Base-by-base conservation (phyloP, 2,797 vertebrate species). In the Rhinophrynus dorsalis region DNA sequence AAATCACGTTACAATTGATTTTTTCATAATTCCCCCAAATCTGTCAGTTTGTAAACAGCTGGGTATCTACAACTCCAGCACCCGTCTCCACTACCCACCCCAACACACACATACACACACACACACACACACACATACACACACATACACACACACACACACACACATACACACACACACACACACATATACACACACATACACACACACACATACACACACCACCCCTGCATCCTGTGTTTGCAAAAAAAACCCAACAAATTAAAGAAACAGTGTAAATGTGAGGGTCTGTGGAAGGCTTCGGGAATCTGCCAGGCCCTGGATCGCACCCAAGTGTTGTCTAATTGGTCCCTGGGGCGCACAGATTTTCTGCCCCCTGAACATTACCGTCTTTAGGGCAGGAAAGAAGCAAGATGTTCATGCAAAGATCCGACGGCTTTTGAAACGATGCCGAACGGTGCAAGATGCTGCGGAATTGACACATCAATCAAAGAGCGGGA, bases 341-440 rank as follows among this genome's bases (percentile, higher is more conserved):
- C 72, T 86, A 87, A 87, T 85, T 85, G 79, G 81, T 71, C 83
- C 67, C 79, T 0, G 2, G 83, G 74, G 82, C 72, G 1, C 26
- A 1, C 45, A 58, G 58, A 35, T 83, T 81, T 75, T 74, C 70
- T 66, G 74, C 76, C 81, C 78, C 83, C 70, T 74, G 74, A 74
- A 77, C 65, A 61, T 37, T 67, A 74, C 63, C 35, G 62, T 57
- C 61, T 55, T 73, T 69, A n/a, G 33, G 0, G 5, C 17, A 8
- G 18, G 20, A 42, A 27, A 40, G 32, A 54, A 32, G 7, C 54
- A 52, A 64, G 66, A 27, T 48, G 12, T 55, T 38, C 12, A 2
- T 23, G 3, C 6, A 18, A 24, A 56, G 47, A 68, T 13, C 2
- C 15, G 5, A 0, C 13, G 32, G 51, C 1, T 54, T 5, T 18